Percentiles rank a stretch among this genome's conserved stretches.
Evolutionary conservation across 2,888 invertebrate genomes (phyloP).

Genomic region (Latrodectus hesperus): DNA sequence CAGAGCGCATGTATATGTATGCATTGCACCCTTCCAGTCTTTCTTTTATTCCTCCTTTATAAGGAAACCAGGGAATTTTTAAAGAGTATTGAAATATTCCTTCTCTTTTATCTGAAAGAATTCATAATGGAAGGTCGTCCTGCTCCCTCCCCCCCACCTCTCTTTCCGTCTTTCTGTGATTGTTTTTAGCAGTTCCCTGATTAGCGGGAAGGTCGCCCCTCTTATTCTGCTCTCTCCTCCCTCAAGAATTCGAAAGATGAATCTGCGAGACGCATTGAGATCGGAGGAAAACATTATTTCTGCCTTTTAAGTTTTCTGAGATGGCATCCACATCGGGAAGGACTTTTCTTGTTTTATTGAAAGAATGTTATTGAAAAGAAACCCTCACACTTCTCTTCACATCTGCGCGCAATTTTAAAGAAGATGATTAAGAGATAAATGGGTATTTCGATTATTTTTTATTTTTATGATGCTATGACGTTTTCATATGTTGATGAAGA

Average conservation of each 20-base stretch:
- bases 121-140: slow-evolving; percentile 34
- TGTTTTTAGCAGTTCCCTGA: slow-evolving; percentile 54
- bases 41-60: slow-evolving; percentile 14
- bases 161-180: slow-evolving; percentile 20
- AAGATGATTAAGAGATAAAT: no score
- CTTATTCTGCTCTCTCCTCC: no score
- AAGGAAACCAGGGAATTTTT: slow-evolving; percentile 26
- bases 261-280: neutral
- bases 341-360: no score
- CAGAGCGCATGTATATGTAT: slow-evolving; percentile 52
- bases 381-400: no score
- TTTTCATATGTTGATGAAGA: no score
- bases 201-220: slow-evolving; percentile 42
- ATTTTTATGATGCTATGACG: no score
- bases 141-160: slow-evolving; percentile 10
- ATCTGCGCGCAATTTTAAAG: no score
- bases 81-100: slow-evolving; percentile 58
- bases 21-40: slow-evolving; percentile 36
- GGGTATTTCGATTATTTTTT: no score
- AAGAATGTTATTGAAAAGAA: no score
- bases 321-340: neutral
- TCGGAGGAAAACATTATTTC: no score
- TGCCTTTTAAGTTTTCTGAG: no score
- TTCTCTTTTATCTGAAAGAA: slow-evolving; percentile 43
- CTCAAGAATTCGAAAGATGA: no score